These are phyloP conservation scores for Diorhabda elongata DNA, from an alignment of 1,140 invertebrate genomes.

Conservation along the genomic window DNA sequence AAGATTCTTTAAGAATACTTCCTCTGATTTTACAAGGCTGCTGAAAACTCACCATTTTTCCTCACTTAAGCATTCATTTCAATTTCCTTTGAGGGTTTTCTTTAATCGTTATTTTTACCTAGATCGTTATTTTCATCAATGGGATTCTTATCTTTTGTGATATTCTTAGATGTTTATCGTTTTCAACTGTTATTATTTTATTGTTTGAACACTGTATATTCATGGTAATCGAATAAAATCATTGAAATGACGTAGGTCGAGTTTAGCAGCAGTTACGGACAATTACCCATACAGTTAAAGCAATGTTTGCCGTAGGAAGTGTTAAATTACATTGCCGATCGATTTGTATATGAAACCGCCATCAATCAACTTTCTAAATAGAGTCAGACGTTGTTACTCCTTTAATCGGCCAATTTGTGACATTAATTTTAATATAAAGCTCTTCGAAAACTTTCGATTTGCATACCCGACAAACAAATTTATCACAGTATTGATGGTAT, in stretches of 20 bases:
- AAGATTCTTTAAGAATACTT: no score
- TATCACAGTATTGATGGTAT: no score
- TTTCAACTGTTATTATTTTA: not conserved
- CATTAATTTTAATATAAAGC: constrained; percentile 26
- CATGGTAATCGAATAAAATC: constrained; percentile 21
- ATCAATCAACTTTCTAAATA: constrained; percentile 37
- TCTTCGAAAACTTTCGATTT: not conserved
- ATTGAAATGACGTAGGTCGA: constrained; percentile 11
- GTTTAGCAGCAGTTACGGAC: constrained; percentile 31
- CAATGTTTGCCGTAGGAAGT: constrained; percentile 31
- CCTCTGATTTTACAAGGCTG: no score
- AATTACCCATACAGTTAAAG: constrained; percentile 22
- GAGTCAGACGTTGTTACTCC: constrained; percentile 22
- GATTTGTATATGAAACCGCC: constrained; percentile 28
- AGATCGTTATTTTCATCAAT: no score
- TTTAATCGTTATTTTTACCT: no score
- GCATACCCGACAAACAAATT: no score
- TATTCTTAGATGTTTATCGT: not conserved
- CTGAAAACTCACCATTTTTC: no score
- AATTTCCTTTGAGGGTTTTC: no score
- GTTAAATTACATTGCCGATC: constrained; percentile 34
- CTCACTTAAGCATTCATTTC: no score
- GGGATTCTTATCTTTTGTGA: no score
- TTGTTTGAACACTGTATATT: constrained; percentile 7
- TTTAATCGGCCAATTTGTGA: constrained; percentile 30